Evolutionary conservation across 2,888 invertebrate species (phyloP), one percentile per base, ranked within the genome.

Genomic region (Lithophane socia): DNA sequence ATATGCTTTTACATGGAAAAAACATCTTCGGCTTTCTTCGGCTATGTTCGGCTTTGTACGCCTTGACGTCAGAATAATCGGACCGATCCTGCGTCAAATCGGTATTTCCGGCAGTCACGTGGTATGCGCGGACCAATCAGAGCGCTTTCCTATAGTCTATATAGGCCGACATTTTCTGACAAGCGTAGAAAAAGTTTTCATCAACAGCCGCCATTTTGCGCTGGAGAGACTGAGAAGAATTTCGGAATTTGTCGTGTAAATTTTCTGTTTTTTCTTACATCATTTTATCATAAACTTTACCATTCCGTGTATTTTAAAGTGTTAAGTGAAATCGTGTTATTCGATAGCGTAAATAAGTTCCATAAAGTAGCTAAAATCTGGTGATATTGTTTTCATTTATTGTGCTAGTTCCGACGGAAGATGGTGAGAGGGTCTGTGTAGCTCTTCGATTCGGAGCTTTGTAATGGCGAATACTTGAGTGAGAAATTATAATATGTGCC

Each of bases 191-290:
- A 98, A 98, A 98, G 98, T 98, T 98, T 97, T 98, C 98, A 98
- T 98, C 98, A 98, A 98, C 98, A 98, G 98, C 98, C 98, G 98
- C 98, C 98, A 98, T 98, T 98, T 98, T 98, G 98, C 97, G 97
- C 97, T 97, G 97, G 97, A 97, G 97, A 97, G 97, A 97, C 97
- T 97, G 97, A 97, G 97, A 97, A 97, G 97, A 97, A 97, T 97
- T 98, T 97, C 97, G 97, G 97, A 97, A 97, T 97, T 97, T 97
- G 97, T 97, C 97, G 97, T 97, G 97, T 97, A 97, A 97, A 97
- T 97, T 97, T 97, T 97, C 97, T 97, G 96, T 97, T 96, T 96
- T 97, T 96, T 97, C 96, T 95, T 96, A 96, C 96, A 96, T 96
- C 96, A 96, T 96, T 95, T 95, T 94, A 95, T 95, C 95, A 95